Percentiles rank a stretch among this genome's conserved stretches.
Conservation (phyloP, 1,140 invertebrate genomes). For the Papilio dardanus region DNA sequence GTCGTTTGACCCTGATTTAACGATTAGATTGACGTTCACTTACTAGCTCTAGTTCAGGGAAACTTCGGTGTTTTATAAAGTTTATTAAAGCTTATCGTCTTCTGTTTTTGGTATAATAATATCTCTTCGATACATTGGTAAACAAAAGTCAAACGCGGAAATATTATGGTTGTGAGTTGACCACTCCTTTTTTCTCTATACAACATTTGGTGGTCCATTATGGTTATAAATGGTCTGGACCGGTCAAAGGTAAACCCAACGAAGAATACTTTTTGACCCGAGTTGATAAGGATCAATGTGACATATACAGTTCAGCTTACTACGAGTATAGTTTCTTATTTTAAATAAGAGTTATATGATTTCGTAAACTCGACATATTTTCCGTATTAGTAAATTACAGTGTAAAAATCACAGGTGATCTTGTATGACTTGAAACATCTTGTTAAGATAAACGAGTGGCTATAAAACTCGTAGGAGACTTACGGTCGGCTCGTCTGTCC, state of each 20-base stretch:
- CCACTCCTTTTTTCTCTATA: background rate
- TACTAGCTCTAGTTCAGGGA: background rate
- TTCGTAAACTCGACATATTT: background rate
- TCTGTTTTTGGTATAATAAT: background rate
- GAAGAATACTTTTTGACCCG: background rate
- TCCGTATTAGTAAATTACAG: background rate
- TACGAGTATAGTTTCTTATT: background rate
- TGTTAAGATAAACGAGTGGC: conserved; percentile 31
- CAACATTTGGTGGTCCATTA: background rate
- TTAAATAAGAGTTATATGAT: background rate
- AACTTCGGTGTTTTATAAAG: background rate
- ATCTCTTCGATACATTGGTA: background rate
- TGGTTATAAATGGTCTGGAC: background rate
- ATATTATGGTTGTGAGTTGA: background rate
- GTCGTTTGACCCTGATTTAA: conserved; percentile 14
- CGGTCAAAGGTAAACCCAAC: background rate
- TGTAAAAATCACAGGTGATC: conserved; percentile 20
- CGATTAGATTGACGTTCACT: background rate
- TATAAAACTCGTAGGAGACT: conserved; percentile 35
- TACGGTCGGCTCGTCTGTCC: conserved; percentile 27
- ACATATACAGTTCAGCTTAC: too few species aligned
- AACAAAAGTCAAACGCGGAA: background rate
- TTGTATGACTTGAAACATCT: conserved; percentile 25
- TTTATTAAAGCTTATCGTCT: background rate
- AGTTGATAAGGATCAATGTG: background rate